Conservation (phyloP, 2,113 vertebrate genomes). For the Brienomyrus brachyistius region DNA sequence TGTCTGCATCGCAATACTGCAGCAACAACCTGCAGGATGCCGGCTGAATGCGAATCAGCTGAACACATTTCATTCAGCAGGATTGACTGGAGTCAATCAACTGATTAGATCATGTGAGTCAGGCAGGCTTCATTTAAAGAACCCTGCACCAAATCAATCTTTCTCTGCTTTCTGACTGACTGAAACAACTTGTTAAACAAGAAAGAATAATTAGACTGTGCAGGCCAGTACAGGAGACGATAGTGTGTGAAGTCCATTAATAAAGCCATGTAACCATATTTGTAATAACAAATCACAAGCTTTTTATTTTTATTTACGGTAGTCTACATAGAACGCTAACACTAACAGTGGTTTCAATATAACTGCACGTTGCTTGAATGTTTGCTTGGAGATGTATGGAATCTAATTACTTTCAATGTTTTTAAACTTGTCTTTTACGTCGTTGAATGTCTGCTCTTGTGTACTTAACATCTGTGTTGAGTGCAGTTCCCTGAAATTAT, state of each 20-base stretch:
- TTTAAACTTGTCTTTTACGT: not conserved
- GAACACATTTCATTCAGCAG: not conserved
- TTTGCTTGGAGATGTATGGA: not conserved
- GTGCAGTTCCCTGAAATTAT: not conserved
- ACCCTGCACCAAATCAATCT: not conserved
- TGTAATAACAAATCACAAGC: not conserved
- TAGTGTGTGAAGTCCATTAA: not conserved
- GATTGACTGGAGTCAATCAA: conserved; percentile 5
- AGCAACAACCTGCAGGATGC: not conserved
- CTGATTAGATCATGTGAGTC: conserved; percentile 1
- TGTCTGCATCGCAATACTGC: not conserved
- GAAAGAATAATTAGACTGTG: not conserved
- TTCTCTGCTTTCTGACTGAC: not conserved
- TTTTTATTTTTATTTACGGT: not conserved
- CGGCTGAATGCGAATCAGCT: not conserved
- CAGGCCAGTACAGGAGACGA: not conserved
- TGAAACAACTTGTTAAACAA: not conserved
- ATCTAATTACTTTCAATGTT: not conserved
- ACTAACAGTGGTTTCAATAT: not conserved
- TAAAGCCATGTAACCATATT: not conserved
- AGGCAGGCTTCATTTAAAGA: not conserved
- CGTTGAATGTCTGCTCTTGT: not conserved
- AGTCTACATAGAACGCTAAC: not conserved
- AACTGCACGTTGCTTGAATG: not conserved
- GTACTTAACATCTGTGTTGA: not conserved